These are phyloP conservation scores for Drosophila bocqueti DNA, from an alignment of 1,140 invertebrate species.

Conservation along the genomic window DNA sequence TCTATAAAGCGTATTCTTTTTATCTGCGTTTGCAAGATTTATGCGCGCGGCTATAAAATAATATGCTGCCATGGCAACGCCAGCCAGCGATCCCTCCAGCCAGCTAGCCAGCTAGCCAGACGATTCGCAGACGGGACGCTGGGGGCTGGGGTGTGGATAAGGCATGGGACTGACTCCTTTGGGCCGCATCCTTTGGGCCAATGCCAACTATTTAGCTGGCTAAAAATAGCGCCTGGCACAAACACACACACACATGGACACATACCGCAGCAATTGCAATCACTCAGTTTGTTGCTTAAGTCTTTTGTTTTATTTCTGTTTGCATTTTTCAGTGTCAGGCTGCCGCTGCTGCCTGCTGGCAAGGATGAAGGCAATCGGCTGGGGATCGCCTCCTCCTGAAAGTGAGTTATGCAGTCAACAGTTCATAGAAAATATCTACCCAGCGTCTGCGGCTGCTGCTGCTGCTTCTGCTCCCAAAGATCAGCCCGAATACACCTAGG, in stretches of 20 bases:
- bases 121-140: constrained; percentile 32
- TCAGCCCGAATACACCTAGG: constrained; percentile 34
- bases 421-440: constrained; percentile 75
- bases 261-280: constrained; percentile 77
- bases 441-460: not conserved
- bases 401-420: constrained; percentile 82
- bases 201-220: constrained; percentile 78
- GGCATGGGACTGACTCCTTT: constrained; percentile 41
- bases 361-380: constrained; percentile 54
- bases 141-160: constrained; percentile 21
- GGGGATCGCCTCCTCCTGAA: constrained; percentile 58
- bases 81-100: not conserved
- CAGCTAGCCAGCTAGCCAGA: constrained; percentile 39
- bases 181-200: constrained; percentile 76
- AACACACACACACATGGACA: constrained; percentile 45
- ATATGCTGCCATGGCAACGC: constrained; percentile 79
- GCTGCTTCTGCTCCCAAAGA: constrained; percentile 1
- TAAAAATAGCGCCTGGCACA: constrained; percentile 69
- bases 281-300: constrained; percentile 83
- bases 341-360: constrained; percentile 14
- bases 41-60: constrained; percentile 82
- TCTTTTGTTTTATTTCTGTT: constrained; percentile 84
- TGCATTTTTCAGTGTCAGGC: constrained; percentile 82
- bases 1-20: constrained; percentile 81
- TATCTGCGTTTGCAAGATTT: constrained; percentile 84